Conservation (phyloP, 2,888 invertebrate species). For the Apamea crenata region DNA sequence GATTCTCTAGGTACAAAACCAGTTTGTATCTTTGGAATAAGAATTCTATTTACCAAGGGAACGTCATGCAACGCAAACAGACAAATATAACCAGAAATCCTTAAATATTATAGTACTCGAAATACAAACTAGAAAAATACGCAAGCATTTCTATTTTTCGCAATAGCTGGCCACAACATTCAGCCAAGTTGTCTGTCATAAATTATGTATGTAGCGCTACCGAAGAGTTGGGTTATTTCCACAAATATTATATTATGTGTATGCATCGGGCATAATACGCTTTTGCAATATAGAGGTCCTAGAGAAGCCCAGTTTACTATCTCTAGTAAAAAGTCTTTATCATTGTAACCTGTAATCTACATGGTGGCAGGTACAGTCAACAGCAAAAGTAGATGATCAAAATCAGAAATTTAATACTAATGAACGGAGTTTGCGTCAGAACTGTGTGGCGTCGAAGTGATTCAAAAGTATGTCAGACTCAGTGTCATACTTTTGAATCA, state of each 20-base stretch:
- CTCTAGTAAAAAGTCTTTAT: neutral
- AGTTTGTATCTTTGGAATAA: neutral
- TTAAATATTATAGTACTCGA: conserved; percentile 22
- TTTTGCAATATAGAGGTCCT: conserved; percentile 36
- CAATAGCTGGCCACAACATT: conserved; percentile 21
- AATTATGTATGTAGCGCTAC: conserved; percentile 45
- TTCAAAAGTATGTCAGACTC: too few relatives aligned
- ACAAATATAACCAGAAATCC: neutral
- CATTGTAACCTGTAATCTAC: neutral
- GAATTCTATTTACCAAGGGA: neutral
- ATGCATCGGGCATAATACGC: conserved; percentile 40
- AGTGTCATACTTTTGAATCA: too few relatives aligned
- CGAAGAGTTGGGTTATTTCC: conserved; percentile 42
- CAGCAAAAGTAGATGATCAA: too few relatives aligned
- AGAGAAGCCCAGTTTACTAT: neutral
- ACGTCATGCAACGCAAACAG: too few relatives aligned
- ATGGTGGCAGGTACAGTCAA: too few relatives aligned
- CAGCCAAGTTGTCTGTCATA: conserved; percentile 36
- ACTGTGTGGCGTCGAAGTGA: too few relatives aligned
- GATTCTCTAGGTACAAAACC: neutral
- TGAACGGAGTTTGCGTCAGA: too few relatives aligned
- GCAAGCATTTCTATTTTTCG: conserved; percentile 44
- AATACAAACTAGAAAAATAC: conserved; percentile 33
- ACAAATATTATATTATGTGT: conserved; percentile 33
- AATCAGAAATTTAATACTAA: too few relatives aligned